Base-by-base conservation (phyloP, 2,888 invertebrate species). In the Lycocerus yunnanus region DNA sequence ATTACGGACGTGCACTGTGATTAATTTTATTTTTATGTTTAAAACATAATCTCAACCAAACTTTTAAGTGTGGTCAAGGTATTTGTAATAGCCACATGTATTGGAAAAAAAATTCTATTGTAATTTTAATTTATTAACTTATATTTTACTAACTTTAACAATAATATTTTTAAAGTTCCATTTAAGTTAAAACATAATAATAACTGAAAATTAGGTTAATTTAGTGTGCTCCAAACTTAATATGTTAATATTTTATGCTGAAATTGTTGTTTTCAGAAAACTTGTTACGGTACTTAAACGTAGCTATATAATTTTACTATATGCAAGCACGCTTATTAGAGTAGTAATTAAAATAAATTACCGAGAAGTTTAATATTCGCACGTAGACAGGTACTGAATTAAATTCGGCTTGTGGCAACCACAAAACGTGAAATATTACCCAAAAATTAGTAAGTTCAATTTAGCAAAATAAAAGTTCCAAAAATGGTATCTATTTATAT, bases 291-390 rank as follows among this genome's bases (percentile, higher is more conserved):
- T 74, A 74, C 74, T 74, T 74, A 71, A 71, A 74, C 71, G 74
- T 71, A 70, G 72, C 72, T 72, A 75, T 75, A 75, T 75, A 72
- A 75, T 75, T 75, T 75, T 72, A 72, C 75, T 72, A 75, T 43
- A 43, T 72, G 70, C 75, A 66, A 72, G 75, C 72, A 72, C 63
- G 72, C 75, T 72, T 72, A 75, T 75, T 75, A 75, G 72, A 68
- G 70, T 71, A 67, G 74, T 75, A 75, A 75, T 75, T 72, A 75
- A 75, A 75, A 75, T 75, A 75, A 75, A 75, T 75, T 75, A 75
- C 72, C 69, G 67, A 75, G 72, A 75, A 75, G 72, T 75, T 75
- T 75, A 75, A 75, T 75, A 75, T 72, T 72, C 69, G 69, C 75
- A 75, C 71, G 75, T 70, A 72, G 75, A 69, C 67, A 72, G 61